A percentile compares a stretch with the other conserved stretches of the same genome.
Conservation (phyloP, 1,140 invertebrate species). For the Trissolcus basalis region DNA sequence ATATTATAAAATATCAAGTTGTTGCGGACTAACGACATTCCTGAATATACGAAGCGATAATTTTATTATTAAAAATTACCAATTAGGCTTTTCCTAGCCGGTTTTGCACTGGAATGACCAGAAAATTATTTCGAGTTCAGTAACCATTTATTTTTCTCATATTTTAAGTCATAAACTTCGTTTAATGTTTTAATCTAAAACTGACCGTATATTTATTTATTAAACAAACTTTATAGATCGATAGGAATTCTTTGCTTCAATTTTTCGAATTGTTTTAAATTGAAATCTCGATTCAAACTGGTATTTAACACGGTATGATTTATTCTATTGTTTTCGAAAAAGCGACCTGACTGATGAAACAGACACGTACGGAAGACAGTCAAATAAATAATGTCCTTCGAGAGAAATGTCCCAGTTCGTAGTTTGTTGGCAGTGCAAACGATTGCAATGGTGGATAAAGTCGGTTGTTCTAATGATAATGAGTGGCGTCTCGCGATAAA, state of each 20-base stretch:
- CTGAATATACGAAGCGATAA: background rate
- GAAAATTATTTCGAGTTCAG: background rate
- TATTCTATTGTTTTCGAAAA: too few species aligned
- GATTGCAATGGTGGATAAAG: constrained; percentile 24
- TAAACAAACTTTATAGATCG: too few species aligned
- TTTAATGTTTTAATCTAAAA: background rate
- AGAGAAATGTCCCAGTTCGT: too few species aligned
- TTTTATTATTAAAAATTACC: too few species aligned
- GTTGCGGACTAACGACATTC: background rate
- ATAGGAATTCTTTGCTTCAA: too few species aligned
- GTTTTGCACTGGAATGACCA: background rate
- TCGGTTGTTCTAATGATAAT: constrained; percentile 41
- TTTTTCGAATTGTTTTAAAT: too few species aligned
- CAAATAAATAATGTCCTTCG: too few species aligned
- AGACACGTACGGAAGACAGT: too few species aligned
- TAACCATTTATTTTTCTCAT: background rate
- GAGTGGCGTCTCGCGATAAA: constrained; percentile 44
- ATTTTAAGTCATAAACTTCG: background rate
- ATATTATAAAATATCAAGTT: background rate
- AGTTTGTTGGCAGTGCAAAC: background rate
- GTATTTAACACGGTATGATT: too few species aligned
- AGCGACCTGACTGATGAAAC: too few species aligned
- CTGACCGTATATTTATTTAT: too few species aligned
- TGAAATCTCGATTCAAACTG: too few species aligned
- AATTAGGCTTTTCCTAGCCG: background rate